Conservation (phyloP, 2,888 invertebrate genomes). For the Drosophila nigricruria region DNA sequence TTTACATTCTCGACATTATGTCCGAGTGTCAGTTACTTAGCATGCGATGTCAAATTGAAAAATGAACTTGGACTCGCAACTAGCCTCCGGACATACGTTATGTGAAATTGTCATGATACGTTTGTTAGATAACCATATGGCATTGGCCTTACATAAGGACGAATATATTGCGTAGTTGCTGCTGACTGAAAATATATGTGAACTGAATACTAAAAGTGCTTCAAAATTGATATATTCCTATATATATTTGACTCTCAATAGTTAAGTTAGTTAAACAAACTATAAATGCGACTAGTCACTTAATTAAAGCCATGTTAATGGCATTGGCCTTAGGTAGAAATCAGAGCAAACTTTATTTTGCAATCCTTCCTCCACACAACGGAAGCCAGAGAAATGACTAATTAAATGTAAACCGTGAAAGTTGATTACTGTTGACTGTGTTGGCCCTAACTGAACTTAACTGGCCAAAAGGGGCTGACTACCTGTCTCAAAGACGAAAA, state of each 20-base stretch:
- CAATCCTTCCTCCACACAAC: slow-evolving; percentile 19
- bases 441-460: slow-evolving; percentile 38
- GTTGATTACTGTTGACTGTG: slow-evolving; percentile 65
- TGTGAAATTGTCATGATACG: slow-evolving; percentile 29
- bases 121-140: slow-evolving; percentile 55
- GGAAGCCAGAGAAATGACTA: slow-evolving; percentile 76
- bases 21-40: slow-evolving; percentile 49
- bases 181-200: neutral
- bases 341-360: slow-evolving; percentile 38
- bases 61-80: slow-evolving; percentile 33
- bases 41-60: slow-evolving; percentile 51
- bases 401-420: slow-evolving; percentile 77
- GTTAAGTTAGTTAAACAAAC: neutral
- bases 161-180: slow-evolving; percentile 11
- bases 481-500: slow-evolving; percentile 12
- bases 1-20: slow-evolving; percentile 47
- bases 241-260: neutral
- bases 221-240: no score
- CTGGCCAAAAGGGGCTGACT: slow-evolving; percentile 7
- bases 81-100: neutral
- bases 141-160: slow-evolving; percentile 29
- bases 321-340: slow-evolving; percentile 31
- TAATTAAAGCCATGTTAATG: slow-evolving; percentile 23
- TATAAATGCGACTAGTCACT: neutral
- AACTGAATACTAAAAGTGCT: neutral